Evolutionary conservation across 2,113 vertebrate genomes (phyloP).

Genomic region (Passer montanus): DNA sequence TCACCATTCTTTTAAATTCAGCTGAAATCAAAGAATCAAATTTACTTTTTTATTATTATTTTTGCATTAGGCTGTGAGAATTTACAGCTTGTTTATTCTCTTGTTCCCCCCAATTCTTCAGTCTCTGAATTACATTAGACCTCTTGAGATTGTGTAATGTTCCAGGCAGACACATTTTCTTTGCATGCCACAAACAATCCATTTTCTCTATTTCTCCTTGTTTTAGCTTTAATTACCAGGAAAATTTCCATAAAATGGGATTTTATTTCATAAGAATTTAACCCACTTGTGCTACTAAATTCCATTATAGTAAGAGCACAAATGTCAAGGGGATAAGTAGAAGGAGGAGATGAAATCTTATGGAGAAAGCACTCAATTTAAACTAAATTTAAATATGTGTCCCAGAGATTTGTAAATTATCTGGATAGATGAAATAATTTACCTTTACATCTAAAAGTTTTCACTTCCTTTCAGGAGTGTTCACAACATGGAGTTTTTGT

Average conservation of each 20-base stretch:
- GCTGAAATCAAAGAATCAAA: background rate
- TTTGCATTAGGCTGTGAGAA: constrained; percentile 8
- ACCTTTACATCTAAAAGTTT: background rate
- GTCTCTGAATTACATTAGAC: constrained; percentile 3
- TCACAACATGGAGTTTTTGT: background rate
- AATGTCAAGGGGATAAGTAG: background rate
- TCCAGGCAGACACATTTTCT: background rate
- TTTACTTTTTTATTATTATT: constrained; percentile 34
- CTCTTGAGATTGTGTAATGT: background rate
- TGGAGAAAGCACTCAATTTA: background rate
- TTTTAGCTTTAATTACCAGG: background rate
- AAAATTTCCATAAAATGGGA: constrained; percentile 38
- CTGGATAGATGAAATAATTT: background rate
- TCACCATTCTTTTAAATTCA: background rate
- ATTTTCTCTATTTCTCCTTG: constrained; percentile 1
- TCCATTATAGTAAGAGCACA: background rate
- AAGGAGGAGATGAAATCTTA: background rate
- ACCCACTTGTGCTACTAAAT: background rate
- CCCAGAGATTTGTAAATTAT: background rate
- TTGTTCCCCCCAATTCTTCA: background rate
- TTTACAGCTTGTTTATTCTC: background rate
- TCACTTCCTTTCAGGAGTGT: background rate
- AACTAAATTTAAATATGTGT: background rate
- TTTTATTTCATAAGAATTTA: constrained; percentile 34
- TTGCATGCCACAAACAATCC: background rate